Evolutionary conservation across 2,888 invertebrate genomes (phyloP).

Genomic region (Lacanobia oleracea): DNA sequence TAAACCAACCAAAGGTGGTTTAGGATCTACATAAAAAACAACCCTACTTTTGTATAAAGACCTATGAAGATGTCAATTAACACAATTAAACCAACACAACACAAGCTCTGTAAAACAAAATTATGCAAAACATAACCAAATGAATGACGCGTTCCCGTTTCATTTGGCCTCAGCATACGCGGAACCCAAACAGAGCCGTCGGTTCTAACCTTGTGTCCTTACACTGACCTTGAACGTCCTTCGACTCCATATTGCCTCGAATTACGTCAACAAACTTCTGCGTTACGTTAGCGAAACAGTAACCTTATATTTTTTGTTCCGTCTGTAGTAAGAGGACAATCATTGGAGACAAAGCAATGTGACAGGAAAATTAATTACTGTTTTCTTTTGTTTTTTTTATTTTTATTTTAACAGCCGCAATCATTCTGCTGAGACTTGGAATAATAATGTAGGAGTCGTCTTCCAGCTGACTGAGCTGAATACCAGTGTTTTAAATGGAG

Average conservation of each 20-base stretch:
- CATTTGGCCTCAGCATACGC: slow-evolving; percentile 13
- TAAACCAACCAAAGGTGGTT: too few species aligned
- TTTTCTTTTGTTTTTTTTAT: not conserved
- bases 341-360: slow-evolving; percentile 1
- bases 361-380: not conserved
- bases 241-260: slow-evolving; percentile 34
- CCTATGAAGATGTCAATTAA: not conserved
- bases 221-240: slow-evolving; percentile 44
- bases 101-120: slow-evolving; percentile 1
- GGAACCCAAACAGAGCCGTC: slow-evolving; percentile 32
- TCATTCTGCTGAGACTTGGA: too few species aligned
- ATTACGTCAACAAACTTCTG: slow-evolving; percentile 27
- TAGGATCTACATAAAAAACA: too few species aligned
- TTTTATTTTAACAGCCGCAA: not conserved
- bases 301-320: slow-evolving; percentile 13
- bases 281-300: slow-evolving; percentile 13
- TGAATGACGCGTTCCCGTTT: slow-evolving; percentile 12
- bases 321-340: not conserved
- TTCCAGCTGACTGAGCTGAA: too few species aligned
- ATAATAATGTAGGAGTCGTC: too few species aligned
- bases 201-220: slow-evolving; percentile 37
- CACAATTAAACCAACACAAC: not conserved
- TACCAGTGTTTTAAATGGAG: too few species aligned
- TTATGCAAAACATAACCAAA: slow-evolving; percentile 19
- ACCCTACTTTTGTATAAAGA: too few species aligned